These are phyloP conservation scores for Amblyopsis rosae DNA, from an alignment of 2,113 vertebrate genomes.

Conservation along the genomic window DNA sequence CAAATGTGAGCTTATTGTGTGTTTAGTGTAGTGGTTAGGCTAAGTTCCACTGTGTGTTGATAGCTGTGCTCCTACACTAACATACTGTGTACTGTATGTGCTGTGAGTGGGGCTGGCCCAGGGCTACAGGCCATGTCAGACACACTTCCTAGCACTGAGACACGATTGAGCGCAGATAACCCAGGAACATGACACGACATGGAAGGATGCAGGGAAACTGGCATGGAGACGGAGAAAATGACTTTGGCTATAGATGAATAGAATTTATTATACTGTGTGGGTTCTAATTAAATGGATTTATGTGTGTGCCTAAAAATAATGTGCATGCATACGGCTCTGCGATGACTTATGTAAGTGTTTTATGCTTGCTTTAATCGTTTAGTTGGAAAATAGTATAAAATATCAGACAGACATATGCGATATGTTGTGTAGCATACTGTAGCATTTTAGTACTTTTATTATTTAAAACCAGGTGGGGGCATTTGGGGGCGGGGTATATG, in stretches of 20 bases:
- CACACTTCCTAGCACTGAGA: slow-evolving; percentile 62
- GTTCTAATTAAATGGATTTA: neutral
- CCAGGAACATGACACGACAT: slow-evolving; percentile 49
- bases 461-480: too few relatives aligned
- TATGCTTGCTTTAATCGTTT: too few relatives aligned
- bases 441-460: too few relatives aligned
- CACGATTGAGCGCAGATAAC: slow-evolving; percentile 53
- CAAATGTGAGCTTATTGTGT: too few relatives aligned
- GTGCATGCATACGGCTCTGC: too few relatives aligned
- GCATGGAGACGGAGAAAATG: slow-evolving; percentile 24
- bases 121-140: slow-evolving; percentile 55
- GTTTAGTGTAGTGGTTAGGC: neutral
- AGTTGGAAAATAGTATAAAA: too few relatives aligned
- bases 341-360: too few relatives aligned
- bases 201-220: slow-evolving; percentile 27
- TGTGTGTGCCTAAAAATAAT: neutral
- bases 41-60: neutral
- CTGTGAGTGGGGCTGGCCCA: slow-evolving; percentile 38
- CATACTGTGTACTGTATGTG: too few relatives aligned
- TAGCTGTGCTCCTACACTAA: neutral
- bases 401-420: too few relatives aligned
- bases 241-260: neutral
- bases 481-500: neutral
- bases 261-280: neutral
- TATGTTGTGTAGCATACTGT: too few relatives aligned